Evolutionary conservation across 2,888 invertebrate genomes (phyloP), one percentile per base, ranked within the genome.

Genomic region (Caradrina clavipalpis): DNA sequence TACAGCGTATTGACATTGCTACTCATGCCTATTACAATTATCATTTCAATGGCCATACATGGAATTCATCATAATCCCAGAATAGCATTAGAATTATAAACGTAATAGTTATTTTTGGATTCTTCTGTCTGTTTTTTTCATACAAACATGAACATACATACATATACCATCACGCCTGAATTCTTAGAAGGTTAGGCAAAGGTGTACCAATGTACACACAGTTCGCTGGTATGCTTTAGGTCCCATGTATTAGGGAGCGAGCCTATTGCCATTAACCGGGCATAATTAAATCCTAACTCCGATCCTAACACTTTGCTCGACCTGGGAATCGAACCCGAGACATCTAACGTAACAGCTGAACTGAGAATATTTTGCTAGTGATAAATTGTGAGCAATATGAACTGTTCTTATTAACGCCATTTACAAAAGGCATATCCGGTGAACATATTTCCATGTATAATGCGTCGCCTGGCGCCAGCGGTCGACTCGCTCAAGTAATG

Each of bases 401-500:
- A 21, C 11, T 22, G 31, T 19, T 67, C 22, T 53, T 35, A 56
- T 51, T 59, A 55, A 49, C 45, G 58, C 17, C 3, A 50, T 58
- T 50, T 53, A 56, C 47, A 74, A 61, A 64, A 64, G 79, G 57
- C 70, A 63, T 74, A 76, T 83, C 79, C 64, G 72, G 56, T 45
- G 50, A 63, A 64, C 8, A 51, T 76, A 81, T 59, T 70, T 81
- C 83, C 59, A 74, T 76, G 81, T 66, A 59, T 66, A 81, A 77
- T 66, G 69, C 63, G 56, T 59, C 55, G 68, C 56, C 53, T 81
- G 83, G 83, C 83, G 83, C 83, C 83, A 66, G 63, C 54, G 62
- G 47, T 63, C 71, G 54, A 68, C 59, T 75, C 62, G 71, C 49
- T 71, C 79, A 76, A 80, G 80, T 87, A 87, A 89, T 88, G 86